Conservation (phyloP, 2,113 vertebrate species). For the Zapus hudsonius region DNA sequence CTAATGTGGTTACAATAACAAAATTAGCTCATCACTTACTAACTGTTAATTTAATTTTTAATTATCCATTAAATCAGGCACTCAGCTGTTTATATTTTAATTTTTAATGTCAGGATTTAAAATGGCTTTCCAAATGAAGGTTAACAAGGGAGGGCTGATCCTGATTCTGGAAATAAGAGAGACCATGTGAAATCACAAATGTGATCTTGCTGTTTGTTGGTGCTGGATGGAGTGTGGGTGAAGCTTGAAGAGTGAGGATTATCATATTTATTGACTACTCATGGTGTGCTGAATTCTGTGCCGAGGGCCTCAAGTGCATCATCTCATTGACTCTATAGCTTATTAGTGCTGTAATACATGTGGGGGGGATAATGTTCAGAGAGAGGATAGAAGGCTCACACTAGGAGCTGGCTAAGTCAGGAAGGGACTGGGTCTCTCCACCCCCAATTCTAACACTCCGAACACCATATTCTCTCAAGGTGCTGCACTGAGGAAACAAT, state of each 20-base stretch:
- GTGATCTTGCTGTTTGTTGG: background rate
- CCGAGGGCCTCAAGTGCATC: background rate
- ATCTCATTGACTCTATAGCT: background rate
- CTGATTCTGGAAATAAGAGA: conserved; percentile 54
- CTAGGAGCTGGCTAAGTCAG: background rate
- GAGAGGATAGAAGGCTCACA: too few relatives aligned
- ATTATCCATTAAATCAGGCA: conserved; percentile 80
- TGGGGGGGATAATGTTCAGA: background rate
- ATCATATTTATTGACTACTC: background rate
- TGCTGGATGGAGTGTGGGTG: background rate
- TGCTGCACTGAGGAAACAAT: background rate
- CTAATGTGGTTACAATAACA: conserved; percentile 76
- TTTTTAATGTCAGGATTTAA: conserved; percentile 76
- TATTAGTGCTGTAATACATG: background rate
- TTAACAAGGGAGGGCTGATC: conserved; percentile 66
- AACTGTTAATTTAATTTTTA: conserved; percentile 82
- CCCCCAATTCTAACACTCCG: background rate
- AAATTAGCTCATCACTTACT: conserved; percentile 76
- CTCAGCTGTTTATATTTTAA: conserved; percentile 77
- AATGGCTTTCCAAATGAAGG: conserved; percentile 75
- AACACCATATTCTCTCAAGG: background rate
- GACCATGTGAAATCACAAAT: background rate
- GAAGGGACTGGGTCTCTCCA: background rate
- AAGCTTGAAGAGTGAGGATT: background rate
- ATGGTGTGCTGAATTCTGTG: background rate